These are phyloP conservation scores for Ardeotis arabs DNA, from an alignment of 2,113 vertebrate genomes.

Conservation along the genomic window DNA sequence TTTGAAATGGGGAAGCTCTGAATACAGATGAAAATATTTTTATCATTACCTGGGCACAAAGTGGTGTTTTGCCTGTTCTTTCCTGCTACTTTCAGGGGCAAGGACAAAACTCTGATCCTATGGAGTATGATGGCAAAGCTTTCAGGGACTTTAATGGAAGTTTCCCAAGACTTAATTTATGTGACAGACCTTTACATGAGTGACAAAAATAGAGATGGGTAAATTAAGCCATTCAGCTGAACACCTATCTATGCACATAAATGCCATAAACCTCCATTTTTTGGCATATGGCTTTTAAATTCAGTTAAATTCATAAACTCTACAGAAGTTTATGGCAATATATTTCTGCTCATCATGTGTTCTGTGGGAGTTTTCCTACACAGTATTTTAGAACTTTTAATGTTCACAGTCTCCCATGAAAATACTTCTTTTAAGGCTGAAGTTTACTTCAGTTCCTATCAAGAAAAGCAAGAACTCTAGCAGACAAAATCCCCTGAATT, in stretches of 20 bases:
- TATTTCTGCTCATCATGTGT: slow-evolving; percentile 37
- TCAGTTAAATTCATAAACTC: background rate
- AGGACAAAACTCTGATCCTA: background rate
- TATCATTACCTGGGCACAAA: background rate
- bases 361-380: slow-evolving; percentile 33
- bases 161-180: background rate
- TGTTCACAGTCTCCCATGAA: background rate
- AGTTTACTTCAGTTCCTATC: background rate
- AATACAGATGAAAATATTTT: background rate
- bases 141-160: background rate
- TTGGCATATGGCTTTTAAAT: slow-evolving; percentile 3
- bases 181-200: background rate
- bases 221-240: background rate
- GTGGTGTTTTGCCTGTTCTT: background rate
- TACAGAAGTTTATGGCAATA: background rate
- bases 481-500: background rate
- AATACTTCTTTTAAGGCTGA: slow-evolving; percentile 6
- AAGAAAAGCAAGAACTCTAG: slow-evolving; percentile 9
- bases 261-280: background rate
- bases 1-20: background rate
- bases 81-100: background rate
- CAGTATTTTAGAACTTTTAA: slow-evolving; percentile 6
- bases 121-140: background rate
- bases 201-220: background rate
- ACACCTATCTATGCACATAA: background rate